Evolutionary conservation across 2,113 vertebrate genomes (phyloP).

Genomic region (Cololabis saira): DNA sequence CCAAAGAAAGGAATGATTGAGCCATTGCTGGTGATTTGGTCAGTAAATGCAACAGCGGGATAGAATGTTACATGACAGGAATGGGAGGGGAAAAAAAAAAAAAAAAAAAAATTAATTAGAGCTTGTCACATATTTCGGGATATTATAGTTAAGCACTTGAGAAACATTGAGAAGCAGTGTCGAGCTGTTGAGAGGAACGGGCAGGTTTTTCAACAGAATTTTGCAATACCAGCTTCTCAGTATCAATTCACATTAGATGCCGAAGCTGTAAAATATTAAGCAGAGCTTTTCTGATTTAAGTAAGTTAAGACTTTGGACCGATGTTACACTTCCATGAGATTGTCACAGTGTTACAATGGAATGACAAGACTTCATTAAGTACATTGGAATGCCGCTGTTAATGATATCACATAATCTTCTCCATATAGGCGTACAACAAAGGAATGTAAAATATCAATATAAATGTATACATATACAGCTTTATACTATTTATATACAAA

Average conservation of each 20-base stretch:
- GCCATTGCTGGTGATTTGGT: conserved; percentile 26
- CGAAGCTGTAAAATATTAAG: conserved; percentile 40
- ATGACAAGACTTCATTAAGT: conserved; percentile 62
- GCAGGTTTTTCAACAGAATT: conserved; percentile 28
- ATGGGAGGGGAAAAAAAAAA: conserved; percentile 36
- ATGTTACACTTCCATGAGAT: conserved; percentile 53
- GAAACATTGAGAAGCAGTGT: conserved; percentile 23
- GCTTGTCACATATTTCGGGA: conserved; percentile 24
- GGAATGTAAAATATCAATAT: conserved; percentile 74
- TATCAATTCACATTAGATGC: conserved; percentile 20
- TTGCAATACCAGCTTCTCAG: conserved; percentile 35
- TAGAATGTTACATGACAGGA: conserved; percentile 3
- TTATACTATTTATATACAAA: conserved; percentile 72
- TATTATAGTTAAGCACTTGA: conserved; percentile 16
- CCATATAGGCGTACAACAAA: conserved; percentile 43
- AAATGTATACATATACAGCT: conserved; percentile 73
- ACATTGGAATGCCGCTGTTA: conserved; percentile 59
- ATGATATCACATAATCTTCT: conserved; percentile 25
- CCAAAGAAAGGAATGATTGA: conserved; percentile 59
- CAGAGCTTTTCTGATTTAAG: conserved; percentile 36
- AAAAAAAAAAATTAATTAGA: conserved; percentile 12
- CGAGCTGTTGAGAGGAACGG: conserved; percentile 30
- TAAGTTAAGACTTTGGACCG: conserved; percentile 16
- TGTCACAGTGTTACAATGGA: conserved; percentile 80
- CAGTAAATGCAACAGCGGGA: conserved; percentile 19